phyloP scores from a whole-genome alignment of 2,113 vertebrate genomes.

The Anarrhichthys ocellatus region DNA sequence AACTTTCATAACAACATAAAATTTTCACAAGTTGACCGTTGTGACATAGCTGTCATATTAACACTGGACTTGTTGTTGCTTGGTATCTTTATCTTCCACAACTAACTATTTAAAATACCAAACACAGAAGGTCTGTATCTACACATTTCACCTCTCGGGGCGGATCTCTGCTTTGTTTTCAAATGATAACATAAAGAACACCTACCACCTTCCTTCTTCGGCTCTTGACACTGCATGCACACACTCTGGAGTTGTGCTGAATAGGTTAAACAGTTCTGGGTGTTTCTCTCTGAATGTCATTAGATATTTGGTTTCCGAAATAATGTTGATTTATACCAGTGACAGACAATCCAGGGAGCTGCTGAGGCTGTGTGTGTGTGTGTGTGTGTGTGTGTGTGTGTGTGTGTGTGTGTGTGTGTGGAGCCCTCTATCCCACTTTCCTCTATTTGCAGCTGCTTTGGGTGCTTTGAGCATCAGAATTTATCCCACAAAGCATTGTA shows the following conservation, averaged over 20 bases:
- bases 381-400: constrained; percentile 15
- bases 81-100: background rate
- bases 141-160: background rate
- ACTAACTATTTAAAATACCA: constrained; percentile 20
- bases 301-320: constrained; percentile 60
- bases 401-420: constrained; percentile 20
- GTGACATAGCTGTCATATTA: constrained; percentile 24
- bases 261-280: constrained; percentile 46
- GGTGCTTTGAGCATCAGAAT: constrained; percentile 39
- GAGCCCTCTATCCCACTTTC: constrained; percentile 5
- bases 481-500: constrained; percentile 41
- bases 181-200: background rate
- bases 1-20: background rate
- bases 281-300: constrained; percentile 71
- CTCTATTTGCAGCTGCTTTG: constrained; percentile 45
- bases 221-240: constrained; percentile 6
- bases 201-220: background rate
- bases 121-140: background rate
- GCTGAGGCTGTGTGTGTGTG: constrained; percentile 21
- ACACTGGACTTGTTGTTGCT: too few relatives aligned
- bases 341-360: constrained; percentile 44
- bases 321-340: constrained; percentile 62
- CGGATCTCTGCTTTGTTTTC: background rate
- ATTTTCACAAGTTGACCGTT: background rate
- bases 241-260: background rate